Conservation (phyloP, 2,113 vertebrate genomes). For the Engraulis encrasicolus region DNA sequence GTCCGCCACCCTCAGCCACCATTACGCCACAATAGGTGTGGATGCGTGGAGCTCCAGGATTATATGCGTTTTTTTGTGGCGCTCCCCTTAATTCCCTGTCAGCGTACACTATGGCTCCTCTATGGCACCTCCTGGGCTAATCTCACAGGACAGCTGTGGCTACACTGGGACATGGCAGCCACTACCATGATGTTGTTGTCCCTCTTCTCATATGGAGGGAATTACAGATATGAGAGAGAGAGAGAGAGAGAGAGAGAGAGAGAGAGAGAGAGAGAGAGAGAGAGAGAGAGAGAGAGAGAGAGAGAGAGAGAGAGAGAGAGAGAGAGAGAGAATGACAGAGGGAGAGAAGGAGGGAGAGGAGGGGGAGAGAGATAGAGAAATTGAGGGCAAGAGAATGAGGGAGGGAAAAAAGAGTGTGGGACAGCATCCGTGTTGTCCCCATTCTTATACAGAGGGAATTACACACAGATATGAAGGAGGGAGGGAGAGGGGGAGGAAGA, state of each 20-base stretch:
- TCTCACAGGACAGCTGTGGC: slow-evolving; percentile 67
- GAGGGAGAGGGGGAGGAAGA: slow-evolving; percentile 54
- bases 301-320: no score
- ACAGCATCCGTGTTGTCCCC: no score
- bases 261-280: no score
- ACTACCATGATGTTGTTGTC: slow-evolving; percentile 70
- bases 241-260: background rate
- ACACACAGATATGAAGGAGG: no score
- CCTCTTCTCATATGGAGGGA: slow-evolving; percentile 73
- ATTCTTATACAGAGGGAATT: no score
- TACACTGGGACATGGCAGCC: slow-evolving; percentile 79
- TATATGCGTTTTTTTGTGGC: slow-evolving; percentile 79
- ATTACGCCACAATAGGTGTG: background rate
- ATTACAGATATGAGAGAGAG: slow-evolving; percentile 63
- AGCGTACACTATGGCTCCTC: slow-evolving; percentile 78
- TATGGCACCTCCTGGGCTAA: slow-evolving; percentile 78
- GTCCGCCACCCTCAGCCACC: background rate
- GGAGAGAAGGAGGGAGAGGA: no score
- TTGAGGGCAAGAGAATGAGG: no score
- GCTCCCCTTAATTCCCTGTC: slow-evolving; percentile 81
- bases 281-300: no score
- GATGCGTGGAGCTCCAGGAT: slow-evolving; percentile 80
- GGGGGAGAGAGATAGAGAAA: no score
- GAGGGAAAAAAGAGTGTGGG: no score
- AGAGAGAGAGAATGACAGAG: no score